Base-by-base conservation (phyloP, 2,888 invertebrate genomes). In the Microctonus aethiopoides region DNA sequence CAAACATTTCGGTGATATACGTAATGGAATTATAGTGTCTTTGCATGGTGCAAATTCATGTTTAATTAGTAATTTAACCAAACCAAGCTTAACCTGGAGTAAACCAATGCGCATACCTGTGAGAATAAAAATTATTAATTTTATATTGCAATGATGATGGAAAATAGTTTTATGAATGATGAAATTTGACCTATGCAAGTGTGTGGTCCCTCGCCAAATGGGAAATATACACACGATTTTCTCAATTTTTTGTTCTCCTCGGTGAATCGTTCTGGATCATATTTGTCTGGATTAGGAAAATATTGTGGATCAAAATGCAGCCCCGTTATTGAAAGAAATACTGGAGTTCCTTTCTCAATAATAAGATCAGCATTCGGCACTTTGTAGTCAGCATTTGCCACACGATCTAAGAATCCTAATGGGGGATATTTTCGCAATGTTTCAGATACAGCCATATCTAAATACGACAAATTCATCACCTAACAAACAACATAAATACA, bases 361-460 rank as follows among this genome's bases (percentile, higher is more conserved):
- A 76, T 65, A 7, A 81, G 11, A 57, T 82, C 73, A 0, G 78
- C 77, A 7, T 78, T 74, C 0, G 84, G 82, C 2, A 85, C 3
- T 52, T 80, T 76, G 70, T 84, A 86, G 56, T 83, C 77, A 2
- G 64, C 32, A 1, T n/a, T 67, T 5, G 80, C 41, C 3, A 77
- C 34, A 24, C 86, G 78, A 66, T 82, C 81, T 66, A 86, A 34
- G 9, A n/a, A n/a, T n/a, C n/a, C n/a, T n/a, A 82, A 78, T 0
- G 78, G 76, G 2, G 88, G 87, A 70, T 85, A 87, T 70, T 83
- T 81, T 32, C 88, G 79, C 9, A 88, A 77, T 0, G 84, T 83
- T 78, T 88, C 88, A 32, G 20, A n/a, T 10, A 63, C 10, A 24
- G 41, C 26, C 26, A 36, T 11, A 9, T 6, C 13, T 13, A 41